Conservation (phyloP, 2,797 vertebrate genomes). For the Australoheros facetus region DNA sequence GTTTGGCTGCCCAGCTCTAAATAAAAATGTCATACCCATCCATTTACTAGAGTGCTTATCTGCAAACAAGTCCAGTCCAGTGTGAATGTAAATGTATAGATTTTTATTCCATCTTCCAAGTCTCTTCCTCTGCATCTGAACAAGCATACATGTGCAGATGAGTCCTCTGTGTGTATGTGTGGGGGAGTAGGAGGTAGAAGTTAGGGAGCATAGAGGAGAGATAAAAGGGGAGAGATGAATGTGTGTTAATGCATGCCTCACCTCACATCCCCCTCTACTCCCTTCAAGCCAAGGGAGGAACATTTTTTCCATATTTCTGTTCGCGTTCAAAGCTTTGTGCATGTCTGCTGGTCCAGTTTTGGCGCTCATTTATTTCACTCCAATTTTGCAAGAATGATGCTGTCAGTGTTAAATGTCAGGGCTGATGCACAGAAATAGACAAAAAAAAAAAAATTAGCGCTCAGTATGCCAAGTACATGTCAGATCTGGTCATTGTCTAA, state of each 20-base stretch:
- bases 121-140: slow-evolving; percentile 28
- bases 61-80: slow-evolving; percentile 1
- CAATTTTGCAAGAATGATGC: slow-evolving; percentile 9
- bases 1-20: slow-evolving; percentile 6
- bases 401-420: background rate
- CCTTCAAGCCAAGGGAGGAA: slow-evolving; percentile 44
- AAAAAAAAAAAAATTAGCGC: background rate
- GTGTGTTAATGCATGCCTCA: slow-evolving; percentile 62
- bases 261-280: slow-evolving; percentile 52
- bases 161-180: slow-evolving; percentile 27
- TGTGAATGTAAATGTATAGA: slow-evolving; percentile 15
- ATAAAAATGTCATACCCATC: slow-evolving; percentile 31
- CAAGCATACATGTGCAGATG: slow-evolving; percentile 28
- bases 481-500: background rate
- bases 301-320: slow-evolving; percentile 61
- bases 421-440: slow-evolving; percentile 5
- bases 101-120: slow-evolving; percentile 19
- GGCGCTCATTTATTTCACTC: slow-evolving; percentile 27
- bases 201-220: slow-evolving; percentile 36
- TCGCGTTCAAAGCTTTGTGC: slow-evolving; percentile 37
- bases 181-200: slow-evolving; percentile 21
- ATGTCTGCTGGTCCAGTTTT: slow-evolving; percentile 28
- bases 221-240: slow-evolving; percentile 65
- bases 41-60: slow-evolving; percentile 1
- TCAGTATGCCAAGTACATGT: background rate